A percentile compares a stretch with the other conserved stretches of the same genome.
phyloP scores from a whole-genome alignment of 1,140 invertebrate species.

The Zaprionus ghesquierei region DNA sequence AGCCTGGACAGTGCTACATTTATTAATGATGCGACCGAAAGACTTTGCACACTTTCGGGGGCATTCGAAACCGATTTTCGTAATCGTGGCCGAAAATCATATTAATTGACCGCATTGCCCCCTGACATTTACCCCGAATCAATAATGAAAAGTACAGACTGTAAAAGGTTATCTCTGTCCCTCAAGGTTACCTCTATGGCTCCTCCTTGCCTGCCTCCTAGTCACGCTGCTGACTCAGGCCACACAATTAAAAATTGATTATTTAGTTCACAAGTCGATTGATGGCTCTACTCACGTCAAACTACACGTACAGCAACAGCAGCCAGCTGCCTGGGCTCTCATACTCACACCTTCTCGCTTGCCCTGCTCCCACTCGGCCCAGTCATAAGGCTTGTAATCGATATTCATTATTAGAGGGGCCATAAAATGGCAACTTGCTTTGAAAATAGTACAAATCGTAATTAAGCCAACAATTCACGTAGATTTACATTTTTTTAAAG shows the following conservation, averaged over 20 bases:
- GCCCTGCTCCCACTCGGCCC: background rate
- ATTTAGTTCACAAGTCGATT: constrained; percentile 35
- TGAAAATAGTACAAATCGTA: constrained; percentile 45
- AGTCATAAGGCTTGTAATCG: constrained; percentile 41
- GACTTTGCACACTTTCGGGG: constrained; percentile 46
- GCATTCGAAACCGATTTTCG: constrained; percentile 50
- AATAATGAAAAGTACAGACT: constrained; percentile 60
- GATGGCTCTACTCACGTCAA: constrained; percentile 15
- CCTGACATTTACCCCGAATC: constrained; percentile 43
- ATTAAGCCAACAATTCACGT: background rate
- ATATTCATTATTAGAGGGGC: constrained; percentile 64
- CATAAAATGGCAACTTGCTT: constrained; percentile 52
- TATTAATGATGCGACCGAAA: constrained; percentile 62
- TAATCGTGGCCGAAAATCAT: constrained; percentile 58
- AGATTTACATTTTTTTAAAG: background rate
- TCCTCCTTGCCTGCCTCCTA: constrained; percentile 44
- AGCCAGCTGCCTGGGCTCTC: constrained; percentile 62
- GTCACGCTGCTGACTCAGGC: constrained; percentile 6
- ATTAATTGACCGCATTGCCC: constrained; percentile 64
- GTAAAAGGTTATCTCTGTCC: constrained; percentile 51
- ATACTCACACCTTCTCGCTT: too few relatives aligned
- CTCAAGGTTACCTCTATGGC: constrained; percentile 5
- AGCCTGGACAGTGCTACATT: constrained; percentile 50
- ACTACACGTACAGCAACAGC: background rate
- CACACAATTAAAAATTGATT: constrained; percentile 33